Conservation (phyloP, 2,113 vertebrate genomes). For the Bombycilla garrulus region DNA sequence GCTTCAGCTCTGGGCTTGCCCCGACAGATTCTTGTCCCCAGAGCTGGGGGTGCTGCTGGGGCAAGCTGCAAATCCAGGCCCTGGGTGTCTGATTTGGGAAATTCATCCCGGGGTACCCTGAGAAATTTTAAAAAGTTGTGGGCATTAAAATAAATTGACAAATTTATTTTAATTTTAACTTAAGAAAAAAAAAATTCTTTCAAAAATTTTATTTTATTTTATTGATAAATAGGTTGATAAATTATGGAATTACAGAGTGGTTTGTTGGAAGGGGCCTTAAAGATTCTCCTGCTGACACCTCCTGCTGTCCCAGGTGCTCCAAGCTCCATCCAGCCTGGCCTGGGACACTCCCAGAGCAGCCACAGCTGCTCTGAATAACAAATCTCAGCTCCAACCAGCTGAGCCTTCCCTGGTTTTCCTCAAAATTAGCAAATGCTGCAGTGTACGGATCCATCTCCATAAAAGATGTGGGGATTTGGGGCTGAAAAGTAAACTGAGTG, state of each 20-base stretch:
- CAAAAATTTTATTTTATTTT: too few relatives aligned
- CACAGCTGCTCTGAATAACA: neutral
- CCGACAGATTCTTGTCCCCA: neutral
- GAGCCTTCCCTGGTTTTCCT: neutral
- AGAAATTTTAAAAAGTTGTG: neutral
- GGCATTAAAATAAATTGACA: rapidly evolving
- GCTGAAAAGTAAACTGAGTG: neutral
- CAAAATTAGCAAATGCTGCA: neutral
- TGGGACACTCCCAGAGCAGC: neutral
- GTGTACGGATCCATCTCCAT: neutral
- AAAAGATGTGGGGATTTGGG: neutral
- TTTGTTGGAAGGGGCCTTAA: neutral
- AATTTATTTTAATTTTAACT: too few relatives aligned
- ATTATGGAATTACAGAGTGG: neutral
- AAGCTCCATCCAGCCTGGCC: neutral
- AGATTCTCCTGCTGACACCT: neutral
- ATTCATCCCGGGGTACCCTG: rapidly evolving
- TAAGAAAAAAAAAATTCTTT: too few relatives aligned
- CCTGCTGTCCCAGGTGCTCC: neutral
- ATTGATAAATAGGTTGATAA: too few relatives aligned
- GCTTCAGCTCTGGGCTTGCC: neutral
- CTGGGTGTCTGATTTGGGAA: neutral
- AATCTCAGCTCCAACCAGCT: neutral
- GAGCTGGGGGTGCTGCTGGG: conserved; percentile 42
- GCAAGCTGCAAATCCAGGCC: neutral